These are phyloP conservation scores for Prosapia bicincta DNA, from an alignment of 2,888 invertebrate genomes.

Conservation along the genomic window DNA sequence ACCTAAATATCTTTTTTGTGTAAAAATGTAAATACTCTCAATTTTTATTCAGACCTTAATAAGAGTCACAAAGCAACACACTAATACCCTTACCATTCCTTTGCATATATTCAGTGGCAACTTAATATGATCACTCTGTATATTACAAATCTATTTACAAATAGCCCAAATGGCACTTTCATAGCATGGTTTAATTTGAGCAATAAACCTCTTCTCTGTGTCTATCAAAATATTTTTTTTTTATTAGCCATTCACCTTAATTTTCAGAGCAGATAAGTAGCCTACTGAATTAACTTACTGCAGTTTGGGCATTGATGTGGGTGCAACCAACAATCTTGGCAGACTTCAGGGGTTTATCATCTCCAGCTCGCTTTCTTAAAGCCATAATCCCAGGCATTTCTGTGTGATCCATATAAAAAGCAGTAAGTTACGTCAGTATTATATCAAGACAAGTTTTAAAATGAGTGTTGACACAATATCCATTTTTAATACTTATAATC, in stretches of 20 bases:
- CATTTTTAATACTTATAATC: too few relatives aligned
- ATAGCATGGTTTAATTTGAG: neutral
- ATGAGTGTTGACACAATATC: too few relatives aligned
- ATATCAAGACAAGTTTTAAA: neutral
- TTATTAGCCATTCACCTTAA: too few relatives aligned
- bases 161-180: too few relatives aligned
- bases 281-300: conserved; percentile 52
- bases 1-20: too few relatives aligned
- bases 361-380: conserved; percentile 81
- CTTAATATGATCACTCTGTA: too few relatives aligned
- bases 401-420: conserved; percentile 41
- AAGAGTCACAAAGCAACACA: too few relatives aligned
- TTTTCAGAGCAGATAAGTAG: neutral
- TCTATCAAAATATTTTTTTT: too few relatives aligned
- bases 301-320: conserved; percentile 98
- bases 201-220: neutral
- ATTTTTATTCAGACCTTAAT: too few relatives aligned
- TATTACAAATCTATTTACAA: too few relatives aligned
- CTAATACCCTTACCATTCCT: neutral
- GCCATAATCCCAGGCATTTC: conserved; percentile 99
- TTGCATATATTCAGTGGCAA: too few relatives aligned
- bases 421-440: neutral
- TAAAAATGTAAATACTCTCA: too few relatives aligned
- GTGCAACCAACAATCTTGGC: conserved; percentile 97
- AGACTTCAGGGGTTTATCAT: conserved; percentile 92